phyloP scores from a whole-genome alignment of 92 coral and sea anemone genomes.

The Micromussa lordhowensis region DNA sequence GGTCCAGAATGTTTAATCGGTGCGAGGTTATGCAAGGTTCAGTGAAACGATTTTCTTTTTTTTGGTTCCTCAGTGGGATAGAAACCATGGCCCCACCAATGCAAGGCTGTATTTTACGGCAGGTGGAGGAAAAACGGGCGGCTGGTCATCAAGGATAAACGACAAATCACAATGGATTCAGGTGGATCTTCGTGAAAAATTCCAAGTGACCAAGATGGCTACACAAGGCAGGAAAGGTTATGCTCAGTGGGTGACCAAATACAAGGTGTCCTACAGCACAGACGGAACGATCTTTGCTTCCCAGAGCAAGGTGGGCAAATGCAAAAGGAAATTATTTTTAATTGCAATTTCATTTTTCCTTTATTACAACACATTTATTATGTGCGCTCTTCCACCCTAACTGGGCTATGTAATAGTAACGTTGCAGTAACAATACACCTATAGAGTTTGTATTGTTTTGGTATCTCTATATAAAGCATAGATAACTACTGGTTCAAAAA shows the following conservation, averaged over 20 bases:
- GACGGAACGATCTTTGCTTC: not conserved
- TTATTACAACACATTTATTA: too few relatives aligned
- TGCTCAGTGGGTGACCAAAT: slow-evolving; percentile 16
- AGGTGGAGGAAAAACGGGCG: not conserved
- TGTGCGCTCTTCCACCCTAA: not conserved
- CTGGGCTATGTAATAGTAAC: too few relatives aligned
- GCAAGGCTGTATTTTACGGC: not conserved
- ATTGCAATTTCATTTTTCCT: too few relatives aligned
- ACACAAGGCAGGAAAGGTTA: not conserved
- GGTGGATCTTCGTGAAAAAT: slow-evolving; percentile 6
- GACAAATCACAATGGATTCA: slow-evolving; percentile 26
- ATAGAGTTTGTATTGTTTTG: too few relatives aligned
- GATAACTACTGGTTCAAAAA: too few relatives aligned
- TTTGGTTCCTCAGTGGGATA: not conserved
- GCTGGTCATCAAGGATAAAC: slow-evolving; percentile 11
- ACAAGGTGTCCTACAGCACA: slow-evolving; percentile 5
- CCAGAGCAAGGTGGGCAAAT: not conserved
- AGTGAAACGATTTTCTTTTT: not conserved
- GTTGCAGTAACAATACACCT: too few relatives aligned
- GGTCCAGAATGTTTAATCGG: too few relatives aligned
- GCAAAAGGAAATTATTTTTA: too few relatives aligned
- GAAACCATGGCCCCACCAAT: not conserved
- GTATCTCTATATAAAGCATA: too few relatives aligned
- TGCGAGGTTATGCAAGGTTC: too few relatives aligned
- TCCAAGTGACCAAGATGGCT: not conserved